phyloP scores from a whole-genome alignment of 2,113 vertebrate species.

The Periophthalmus modestus region DNA sequence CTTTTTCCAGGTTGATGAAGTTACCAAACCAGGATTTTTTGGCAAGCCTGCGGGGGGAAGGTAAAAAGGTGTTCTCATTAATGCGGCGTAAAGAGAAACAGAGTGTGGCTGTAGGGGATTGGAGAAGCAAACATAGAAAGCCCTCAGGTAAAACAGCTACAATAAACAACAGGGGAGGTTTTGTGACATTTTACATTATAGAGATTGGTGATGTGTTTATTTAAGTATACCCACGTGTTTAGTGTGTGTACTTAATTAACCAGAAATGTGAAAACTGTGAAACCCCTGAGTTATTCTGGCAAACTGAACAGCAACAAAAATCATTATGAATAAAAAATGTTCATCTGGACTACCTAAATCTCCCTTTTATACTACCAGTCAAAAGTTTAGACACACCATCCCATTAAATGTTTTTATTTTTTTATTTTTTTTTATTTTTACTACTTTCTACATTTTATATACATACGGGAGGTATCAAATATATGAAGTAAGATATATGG shows the following conservation, averaged over 20 bases:
- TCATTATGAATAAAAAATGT: neutral
- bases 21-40: slow-evolving; percentile 99
- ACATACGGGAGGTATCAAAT: no score
- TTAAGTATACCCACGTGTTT: slow-evolving; percentile 1
- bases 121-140: slow-evolving; percentile 11
- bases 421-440: no score
- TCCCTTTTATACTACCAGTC: no score
- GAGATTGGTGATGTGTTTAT: neutral
- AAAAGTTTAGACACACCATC: no score
- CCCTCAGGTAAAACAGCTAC: slow-evolving; percentile 32
- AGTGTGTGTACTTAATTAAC: neutral
- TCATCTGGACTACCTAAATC: no score
- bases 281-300: neutral
- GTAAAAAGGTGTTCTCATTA: slow-evolving; percentile 2
- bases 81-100: slow-evolving; percentile 1
- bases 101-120: slow-evolving; percentile 19
- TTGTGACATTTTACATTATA: slow-evolving; percentile 32
- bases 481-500: no score
- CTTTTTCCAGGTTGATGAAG: slow-evolving; percentile 98
- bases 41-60: slow-evolving; percentile 85
- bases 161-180: slow-evolving; percentile 13
- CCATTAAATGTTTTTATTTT: no score
- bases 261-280: neutral
- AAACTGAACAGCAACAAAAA: no score
- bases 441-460: no score